A percentile compares a stretch with the other conserved stretches of the same genome.
These are phyloP conservation scores for Platyrinchus mystaceus DNA, from an alignment of 2,797 vertebrate genomes.

Conservation along the genomic window DNA sequence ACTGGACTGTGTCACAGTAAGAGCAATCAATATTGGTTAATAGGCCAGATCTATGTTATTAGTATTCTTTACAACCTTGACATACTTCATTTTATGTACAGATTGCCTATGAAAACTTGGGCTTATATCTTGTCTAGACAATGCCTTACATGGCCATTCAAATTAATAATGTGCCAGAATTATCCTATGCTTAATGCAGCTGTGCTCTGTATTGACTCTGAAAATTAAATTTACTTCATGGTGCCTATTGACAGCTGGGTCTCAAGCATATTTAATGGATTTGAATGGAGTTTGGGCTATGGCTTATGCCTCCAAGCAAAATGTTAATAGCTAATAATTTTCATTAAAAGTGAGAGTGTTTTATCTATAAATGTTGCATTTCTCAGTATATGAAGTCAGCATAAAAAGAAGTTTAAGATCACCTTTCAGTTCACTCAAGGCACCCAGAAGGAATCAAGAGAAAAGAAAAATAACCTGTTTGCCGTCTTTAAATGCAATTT, in stretches of 20 bases:
- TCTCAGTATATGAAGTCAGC: constrained; percentile 31
- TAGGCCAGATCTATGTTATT: constrained; percentile 73
- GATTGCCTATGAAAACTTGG: constrained; percentile 75
- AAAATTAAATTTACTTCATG: constrained; percentile 82
- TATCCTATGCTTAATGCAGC: constrained; percentile 81
- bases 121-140: constrained; percentile 80
- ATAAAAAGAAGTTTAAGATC: constrained; percentile 9
- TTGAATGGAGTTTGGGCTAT: constrained; percentile 69
- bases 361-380: constrained; percentile 45
- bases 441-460: background rate
- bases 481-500: constrained; percentile 22
- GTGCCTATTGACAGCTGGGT: constrained; percentile 81
- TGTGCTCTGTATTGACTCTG: constrained; percentile 82
- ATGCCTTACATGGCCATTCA: constrained; percentile 78
- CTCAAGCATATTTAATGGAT: constrained; percentile 81
- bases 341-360: constrained; percentile 73
- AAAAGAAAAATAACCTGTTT: constrained; percentile 20
- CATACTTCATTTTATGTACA: constrained; percentile 75
- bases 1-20: constrained; percentile 52
- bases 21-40: constrained; percentile 76
- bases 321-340: constrained; percentile 78
- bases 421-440: constrained; percentile 10
- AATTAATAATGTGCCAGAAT: constrained; percentile 82
- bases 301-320: constrained; percentile 77
- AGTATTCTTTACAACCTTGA: constrained; percentile 75